Percentiles rank a stretch among this genome's conserved stretches.
Evolutionary conservation across 2,113 vertebrate genomes (phyloP).

Genomic region (Pandion haliaetus): DNA sequence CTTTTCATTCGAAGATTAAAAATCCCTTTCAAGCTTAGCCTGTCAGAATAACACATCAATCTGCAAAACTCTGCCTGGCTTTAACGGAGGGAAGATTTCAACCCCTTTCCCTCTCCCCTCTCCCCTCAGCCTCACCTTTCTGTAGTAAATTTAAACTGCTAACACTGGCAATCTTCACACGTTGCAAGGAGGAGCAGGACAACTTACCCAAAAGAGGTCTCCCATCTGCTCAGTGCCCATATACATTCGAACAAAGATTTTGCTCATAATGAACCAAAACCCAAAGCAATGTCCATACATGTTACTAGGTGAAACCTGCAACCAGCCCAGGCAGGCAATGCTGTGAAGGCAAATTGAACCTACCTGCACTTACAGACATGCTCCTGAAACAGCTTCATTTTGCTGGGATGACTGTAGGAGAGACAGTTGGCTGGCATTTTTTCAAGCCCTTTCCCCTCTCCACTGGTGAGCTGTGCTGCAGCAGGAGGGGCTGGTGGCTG

Average conservation of each 20-base stretch:
- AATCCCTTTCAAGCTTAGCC: neutral
- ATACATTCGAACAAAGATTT: neutral
- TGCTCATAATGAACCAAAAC: neutral
- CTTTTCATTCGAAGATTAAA: neutral
- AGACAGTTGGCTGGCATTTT: neutral
- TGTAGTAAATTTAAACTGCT: neutral
- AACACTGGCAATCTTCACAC: accelerated
- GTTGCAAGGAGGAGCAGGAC: neutral
- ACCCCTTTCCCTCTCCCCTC: neutral
- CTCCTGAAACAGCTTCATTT: conserved; percentile 74
- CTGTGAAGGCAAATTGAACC: neutral
- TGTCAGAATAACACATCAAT: neutral
- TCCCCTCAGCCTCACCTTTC: neutral
- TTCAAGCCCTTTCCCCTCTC: neutral
- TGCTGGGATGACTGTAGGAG: conserved; percentile 5
- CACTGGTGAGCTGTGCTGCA: neutral
- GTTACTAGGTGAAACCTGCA: neutral
- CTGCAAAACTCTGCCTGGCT: neutral
- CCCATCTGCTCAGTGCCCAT: accelerated
- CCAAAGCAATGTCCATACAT: neutral
- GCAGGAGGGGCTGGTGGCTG: neutral
- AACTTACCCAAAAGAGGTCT: neutral
- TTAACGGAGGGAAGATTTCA: neutral
- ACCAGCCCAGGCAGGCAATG: neutral
- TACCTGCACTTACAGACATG: conserved; percentile 81